A percentile compares a stretch with the other conserved stretches of the same genome.
phyloP scores from a whole-genome alignment of 2,797 vertebrate species.

The Lacerta agilis region DNA sequence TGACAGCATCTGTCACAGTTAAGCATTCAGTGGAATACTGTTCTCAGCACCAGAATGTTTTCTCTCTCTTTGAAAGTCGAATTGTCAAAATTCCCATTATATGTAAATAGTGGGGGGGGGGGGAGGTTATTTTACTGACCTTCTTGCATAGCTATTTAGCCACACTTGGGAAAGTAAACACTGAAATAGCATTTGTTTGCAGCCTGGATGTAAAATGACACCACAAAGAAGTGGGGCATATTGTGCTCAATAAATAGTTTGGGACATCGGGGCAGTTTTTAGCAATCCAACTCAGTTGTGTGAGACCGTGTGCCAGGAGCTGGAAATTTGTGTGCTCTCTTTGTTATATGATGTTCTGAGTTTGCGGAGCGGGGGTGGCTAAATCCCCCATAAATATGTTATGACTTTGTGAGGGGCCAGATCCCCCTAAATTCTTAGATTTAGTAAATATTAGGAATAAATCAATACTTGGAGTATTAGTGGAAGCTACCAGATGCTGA shows the following conservation, averaged over 20 bases:
- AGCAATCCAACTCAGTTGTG: not conserved
- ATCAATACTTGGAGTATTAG: no score
- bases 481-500: no score
- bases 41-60: slow-evolving; percentile 67
- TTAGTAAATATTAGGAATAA: no score
- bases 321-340: not conserved
- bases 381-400: no score
- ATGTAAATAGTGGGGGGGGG: slow-evolving; percentile 51
- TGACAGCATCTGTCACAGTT: slow-evolving; percentile 78
- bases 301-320: not conserved
- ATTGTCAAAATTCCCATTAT: slow-evolving; percentile 68
- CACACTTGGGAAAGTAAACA: slow-evolving; percentile 39
- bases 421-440: no score
- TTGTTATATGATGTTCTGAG: not conserved
- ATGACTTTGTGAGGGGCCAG: no score
- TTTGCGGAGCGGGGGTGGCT: no score
- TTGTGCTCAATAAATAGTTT: not conserved
- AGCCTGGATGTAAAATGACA: not conserved
- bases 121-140: slow-evolving; percentile 57
- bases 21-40: slow-evolving; percentile 67
- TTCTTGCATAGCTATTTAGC: slow-evolving; percentile 47
- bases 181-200: not conserved
- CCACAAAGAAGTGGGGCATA: not conserved
- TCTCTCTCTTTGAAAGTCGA: slow-evolving; percentile 62
- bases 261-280: not conserved